These are phyloP conservation scores for Cosmia pyralina DNA, from an alignment of 2,888 invertebrate species.

Conservation along the genomic window DNA sequence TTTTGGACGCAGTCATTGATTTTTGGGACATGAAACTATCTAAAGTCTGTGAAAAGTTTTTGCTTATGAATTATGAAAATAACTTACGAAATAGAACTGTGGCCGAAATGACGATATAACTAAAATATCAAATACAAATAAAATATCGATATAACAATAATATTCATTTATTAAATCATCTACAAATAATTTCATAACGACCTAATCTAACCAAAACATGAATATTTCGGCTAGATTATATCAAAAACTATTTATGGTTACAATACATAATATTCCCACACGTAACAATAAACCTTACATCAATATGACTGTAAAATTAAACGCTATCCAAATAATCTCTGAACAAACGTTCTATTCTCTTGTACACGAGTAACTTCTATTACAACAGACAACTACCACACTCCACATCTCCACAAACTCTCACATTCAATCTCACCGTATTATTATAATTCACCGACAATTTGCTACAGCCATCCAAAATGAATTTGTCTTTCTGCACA, in stretches of 20 bases:
- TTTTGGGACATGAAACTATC: not conserved
- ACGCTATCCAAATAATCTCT: not conserved
- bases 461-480: slow-evolving; percentile 57
- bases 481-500: slow-evolving; percentile 65
- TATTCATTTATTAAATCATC: not conserved
- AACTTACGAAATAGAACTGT: too few relatives aligned
- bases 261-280: not conserved
- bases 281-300: not conserved
- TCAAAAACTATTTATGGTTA: not conserved
- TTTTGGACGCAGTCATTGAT: not conserved
- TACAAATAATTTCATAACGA: not conserved
- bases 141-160: not conserved
- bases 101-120: not conserved
- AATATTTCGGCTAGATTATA: not conserved
- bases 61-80: too few relatives aligned
- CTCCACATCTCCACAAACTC: slow-evolving; percentile 25
- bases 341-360: slow-evolving; percentile 12
- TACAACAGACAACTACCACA: slow-evolving; percentile 15
- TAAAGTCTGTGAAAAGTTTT: too few relatives aligned
- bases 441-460: slow-evolving; percentile 59
- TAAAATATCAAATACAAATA: too few relatives aligned
- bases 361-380: slow-evolving; percentile 2
- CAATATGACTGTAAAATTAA: slow-evolving; percentile 7
- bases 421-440: slow-evolving; percentile 47
- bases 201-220: not conserved